Evolutionary conservation across 2,888 invertebrate genomes (phyloP), one percentile per base, ranked within the genome.

Genomic region (Epiblema foenella): DNA sequence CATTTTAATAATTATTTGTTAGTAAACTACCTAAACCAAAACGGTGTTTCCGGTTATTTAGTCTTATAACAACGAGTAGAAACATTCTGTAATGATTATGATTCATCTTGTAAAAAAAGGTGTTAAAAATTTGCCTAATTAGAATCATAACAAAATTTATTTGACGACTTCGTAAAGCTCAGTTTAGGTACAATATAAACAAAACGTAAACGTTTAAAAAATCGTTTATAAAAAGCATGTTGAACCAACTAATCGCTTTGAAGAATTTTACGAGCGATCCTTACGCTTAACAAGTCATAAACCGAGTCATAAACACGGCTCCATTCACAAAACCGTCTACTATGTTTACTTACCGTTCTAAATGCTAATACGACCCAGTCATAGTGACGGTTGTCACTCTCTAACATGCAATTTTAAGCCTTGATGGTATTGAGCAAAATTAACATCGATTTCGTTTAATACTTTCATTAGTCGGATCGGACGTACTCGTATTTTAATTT

Each of bases 271-370:
- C 89, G 90, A 91, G 85, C 89, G 86, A 88, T 89, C 88, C 89
- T 90, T 89, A 88, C 87, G 85, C 85, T 91, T 91, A 90, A 89
- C 90, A 92, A 89, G 84, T 91, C 93, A 88, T 93, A 92, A 93
- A 91, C 87, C 85, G 85, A 87, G 81, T 86, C 89, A 87, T 93
- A 92, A 93, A 91, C 88, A 87, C 85, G 80, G 81, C 78, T 87
- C 87, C 91, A 91, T 93, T 91, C 90, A 91, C 86, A 84, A 86
- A 89, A 88, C 84, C 85, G 84, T 85, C 82, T 76, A 83, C 85
- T 85, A 85, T 90, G 88, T 91, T 91, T 90, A 89, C 89, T 89
- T 88, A 87, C 85, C 86, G 84, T 89, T 92, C 89, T 89, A 90
- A 91, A 91, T 93, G 91, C 89, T 90, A 92, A 91, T 91, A 90